Percentiles rank a stretch among this genome's conserved stretches.
phyloP scores from a whole-genome alignment of 2,113 vertebrate genomes.

The Petaurus breviceps region DNA sequence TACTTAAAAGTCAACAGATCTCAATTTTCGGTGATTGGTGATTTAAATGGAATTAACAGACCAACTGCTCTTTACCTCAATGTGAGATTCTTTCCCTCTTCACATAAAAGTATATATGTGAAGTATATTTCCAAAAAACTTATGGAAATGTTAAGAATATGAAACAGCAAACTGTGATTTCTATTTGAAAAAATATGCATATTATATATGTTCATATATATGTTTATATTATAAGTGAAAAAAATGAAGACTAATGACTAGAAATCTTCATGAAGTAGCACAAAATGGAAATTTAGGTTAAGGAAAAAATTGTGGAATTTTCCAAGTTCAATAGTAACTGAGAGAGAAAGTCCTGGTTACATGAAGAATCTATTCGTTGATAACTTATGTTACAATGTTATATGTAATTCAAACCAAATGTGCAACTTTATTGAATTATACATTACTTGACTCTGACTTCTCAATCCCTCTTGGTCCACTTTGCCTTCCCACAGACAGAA shows the following conservation, averaged over 20 bases:
- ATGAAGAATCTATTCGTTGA: conserved; percentile 35
- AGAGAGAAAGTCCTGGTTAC: conserved; percentile 7
- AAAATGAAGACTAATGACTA: not conserved
- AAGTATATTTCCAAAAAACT: not conserved
- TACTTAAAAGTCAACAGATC: not conserved
- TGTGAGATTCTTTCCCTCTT: not conserved
- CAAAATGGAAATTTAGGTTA: not conserved
- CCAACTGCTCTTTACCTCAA: not conserved
- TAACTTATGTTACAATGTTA: conserved; percentile 45
- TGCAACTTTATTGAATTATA: conserved; percentile 52
- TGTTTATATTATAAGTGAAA: not conserved
- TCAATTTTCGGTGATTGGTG: not conserved
- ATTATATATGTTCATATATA: not conserved
- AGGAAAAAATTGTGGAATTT: not conserved
- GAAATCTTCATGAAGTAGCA: conserved; percentile 16
- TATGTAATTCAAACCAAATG: conserved; percentile 54
- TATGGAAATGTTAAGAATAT: conserved; percentile 31
- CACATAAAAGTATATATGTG: too few relatives aligned
- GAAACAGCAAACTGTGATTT: conserved; percentile 5
- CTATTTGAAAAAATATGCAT: not conserved
- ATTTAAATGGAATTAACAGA: not conserved
- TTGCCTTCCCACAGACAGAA: conserved; percentile 69
- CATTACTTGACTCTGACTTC: conserved; percentile 62
- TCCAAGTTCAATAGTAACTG: not conserved
- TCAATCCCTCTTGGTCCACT: conserved; percentile 71